Conservation (phyloP, 2,797 vertebrate species). For the Sebastolobus altivelis region DNA sequence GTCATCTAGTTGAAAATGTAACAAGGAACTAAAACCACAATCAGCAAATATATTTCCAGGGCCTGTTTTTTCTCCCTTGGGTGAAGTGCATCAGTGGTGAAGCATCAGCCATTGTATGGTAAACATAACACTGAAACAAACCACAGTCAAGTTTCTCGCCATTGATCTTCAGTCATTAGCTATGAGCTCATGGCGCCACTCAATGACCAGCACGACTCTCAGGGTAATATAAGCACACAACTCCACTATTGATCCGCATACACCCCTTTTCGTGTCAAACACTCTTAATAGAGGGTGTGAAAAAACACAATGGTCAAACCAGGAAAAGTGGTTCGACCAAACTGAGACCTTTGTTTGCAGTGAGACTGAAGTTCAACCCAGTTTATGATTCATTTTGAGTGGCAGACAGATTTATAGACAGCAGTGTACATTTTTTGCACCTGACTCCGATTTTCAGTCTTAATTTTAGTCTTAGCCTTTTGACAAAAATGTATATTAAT, state of each 20-base stretch:
- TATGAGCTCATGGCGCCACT: slow-evolving; percentile 85
- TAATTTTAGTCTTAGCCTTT: not conserved
- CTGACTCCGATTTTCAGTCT: not conserved
- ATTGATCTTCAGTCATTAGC: slow-evolving; percentile 88
- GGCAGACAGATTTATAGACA: not conserved
- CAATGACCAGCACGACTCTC: slow-evolving; percentile 77
- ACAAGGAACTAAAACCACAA: slow-evolving; percentile 62
- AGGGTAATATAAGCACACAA: slow-evolving; percentile 78
- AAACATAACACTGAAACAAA: slow-evolving; percentile 83
- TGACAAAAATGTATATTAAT: not conserved
- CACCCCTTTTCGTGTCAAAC: slow-evolving; percentile 77
- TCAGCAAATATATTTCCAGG: slow-evolving; percentile 58
- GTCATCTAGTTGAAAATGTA: slow-evolving; percentile 61
- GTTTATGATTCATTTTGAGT: not conserved
- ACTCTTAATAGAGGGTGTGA: slow-evolving; percentile 70
- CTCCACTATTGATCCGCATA: slow-evolving; percentile 77
- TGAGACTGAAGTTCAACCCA: slow-evolving; percentile 10
- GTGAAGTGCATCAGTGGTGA: slow-evolving; percentile 68
- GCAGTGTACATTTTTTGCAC: not conserved
- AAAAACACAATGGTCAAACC: slow-evolving; percentile 31
- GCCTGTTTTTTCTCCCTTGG: slow-evolving; percentile 58
- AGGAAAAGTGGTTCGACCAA: slow-evolving; percentile 17
- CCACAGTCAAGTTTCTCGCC: slow-evolving; percentile 82
- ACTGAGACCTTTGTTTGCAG: not conserved
- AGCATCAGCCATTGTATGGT: slow-evolving; percentile 73